phyloP scores from a whole-genome alignment of 2,888 invertebrate species.

The Drosophila buzzatii region DNA sequence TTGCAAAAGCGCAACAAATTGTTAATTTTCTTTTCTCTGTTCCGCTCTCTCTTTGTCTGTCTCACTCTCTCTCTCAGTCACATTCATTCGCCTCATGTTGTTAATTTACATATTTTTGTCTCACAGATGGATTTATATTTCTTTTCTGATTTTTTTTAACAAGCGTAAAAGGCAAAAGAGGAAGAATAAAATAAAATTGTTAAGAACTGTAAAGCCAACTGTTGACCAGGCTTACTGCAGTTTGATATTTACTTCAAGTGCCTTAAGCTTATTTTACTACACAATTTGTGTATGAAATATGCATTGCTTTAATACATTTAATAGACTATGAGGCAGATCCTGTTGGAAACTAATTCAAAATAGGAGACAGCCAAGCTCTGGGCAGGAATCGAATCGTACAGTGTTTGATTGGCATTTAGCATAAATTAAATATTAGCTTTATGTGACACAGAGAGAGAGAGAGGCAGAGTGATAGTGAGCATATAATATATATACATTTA shows the following conservation, averaged over 20 bases:
- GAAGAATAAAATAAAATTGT: constrained; percentile 26
- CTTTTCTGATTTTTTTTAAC: constrained; percentile 9
- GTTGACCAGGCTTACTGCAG: constrained; percentile 21
- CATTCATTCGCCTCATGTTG: constrained; percentile 33
- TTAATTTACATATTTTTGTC: constrained; percentile 73
- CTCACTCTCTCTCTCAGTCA: not conserved
- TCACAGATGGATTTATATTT: constrained; percentile 35
- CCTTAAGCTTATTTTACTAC: not conserved
- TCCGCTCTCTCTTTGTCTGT: not conserved
- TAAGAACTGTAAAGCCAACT: constrained; percentile 55
- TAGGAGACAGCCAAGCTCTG: constrained; percentile 16
- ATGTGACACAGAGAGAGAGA: constrained; percentile 32
- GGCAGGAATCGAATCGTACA: constrained; percentile 1
- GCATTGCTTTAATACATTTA: not conserved
- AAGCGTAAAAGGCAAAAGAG: constrained; percentile 25
- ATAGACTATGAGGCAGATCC: not conserved
- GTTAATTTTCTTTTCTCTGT: constrained; percentile 70
- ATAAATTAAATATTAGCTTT: constrained; percentile 62
- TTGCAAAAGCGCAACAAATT: constrained; percentile 78
- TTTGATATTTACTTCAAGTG: constrained; percentile 20
- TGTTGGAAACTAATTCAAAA: not conserved
- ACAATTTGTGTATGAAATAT: not conserved
- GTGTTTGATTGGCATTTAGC: constrained; percentile 56
- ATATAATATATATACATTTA: constrained; percentile 33
- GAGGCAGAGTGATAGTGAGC: constrained; percentile 13